A percentile compares a stretch with the other conserved stretches of the same genome.
These are phyloP conservation scores for Euzetes globulus DNA, from an alignment of 2,888 invertebrate genomes.

Conservation along the genomic window DNA sequence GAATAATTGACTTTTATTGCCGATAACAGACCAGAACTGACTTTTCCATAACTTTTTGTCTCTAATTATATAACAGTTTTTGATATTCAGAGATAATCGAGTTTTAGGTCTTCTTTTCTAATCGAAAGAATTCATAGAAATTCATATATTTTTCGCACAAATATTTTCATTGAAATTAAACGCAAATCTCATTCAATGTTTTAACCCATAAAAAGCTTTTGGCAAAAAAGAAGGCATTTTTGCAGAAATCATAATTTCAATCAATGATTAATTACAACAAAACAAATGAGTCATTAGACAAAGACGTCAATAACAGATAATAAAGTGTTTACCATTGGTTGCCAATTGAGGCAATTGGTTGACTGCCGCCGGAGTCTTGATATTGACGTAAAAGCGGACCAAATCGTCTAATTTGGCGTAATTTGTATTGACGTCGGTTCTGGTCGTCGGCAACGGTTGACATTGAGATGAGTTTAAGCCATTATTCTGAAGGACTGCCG, in stretches of 20 bases:
- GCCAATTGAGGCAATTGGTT: neutral
- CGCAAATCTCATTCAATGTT: neutral
- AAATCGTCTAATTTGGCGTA: conserved; percentile 44
- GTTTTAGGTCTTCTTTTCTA: too few species aligned
- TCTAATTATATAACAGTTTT: too few species aligned
- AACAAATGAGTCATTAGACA: neutral
- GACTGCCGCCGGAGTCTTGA: conserved; percentile 16
- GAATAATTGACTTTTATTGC: too few species aligned
- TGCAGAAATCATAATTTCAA: too few species aligned
- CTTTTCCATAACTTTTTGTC: too few species aligned
- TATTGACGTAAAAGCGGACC: conserved; percentile 35
- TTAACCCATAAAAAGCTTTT: neutral
- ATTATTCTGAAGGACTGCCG: neutral
- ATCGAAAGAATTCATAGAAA: too few species aligned
- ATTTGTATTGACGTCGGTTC: conserved; percentile 43
- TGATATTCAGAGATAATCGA: too few species aligned
- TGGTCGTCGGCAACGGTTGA: conserved; percentile 3
- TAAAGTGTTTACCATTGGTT: too few species aligned
- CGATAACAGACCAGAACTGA: too few species aligned
- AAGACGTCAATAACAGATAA: neutral
- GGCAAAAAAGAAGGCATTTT: too few species aligned
- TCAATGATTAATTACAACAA: neutral
- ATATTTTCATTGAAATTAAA: neutral
- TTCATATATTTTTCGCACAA: too few species aligned
- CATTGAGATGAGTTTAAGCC: neutral